Evolutionary conservation across 2,113 vertebrate genomes (phyloP), one percentile per base, ranked within the genome.

Genomic region (Pungitius pungitius): DNA sequence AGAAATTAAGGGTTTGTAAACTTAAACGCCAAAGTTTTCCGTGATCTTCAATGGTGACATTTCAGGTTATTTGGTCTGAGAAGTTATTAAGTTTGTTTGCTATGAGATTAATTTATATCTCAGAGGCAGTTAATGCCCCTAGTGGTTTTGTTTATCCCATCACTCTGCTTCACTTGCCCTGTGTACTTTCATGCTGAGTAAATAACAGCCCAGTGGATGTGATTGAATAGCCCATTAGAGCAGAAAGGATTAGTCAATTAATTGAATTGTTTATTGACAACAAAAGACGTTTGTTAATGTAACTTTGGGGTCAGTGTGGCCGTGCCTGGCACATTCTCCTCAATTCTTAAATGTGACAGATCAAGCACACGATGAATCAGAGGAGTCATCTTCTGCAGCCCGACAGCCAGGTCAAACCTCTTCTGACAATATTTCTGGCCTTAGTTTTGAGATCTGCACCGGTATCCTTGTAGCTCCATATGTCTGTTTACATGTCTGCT

Each of bases 231-330:
- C 30, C 20, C 49, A n/a, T 18, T 57, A 15, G 49, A 77, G 74
- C 33, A 35, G 30, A 79, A 78, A 57, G 30, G 54, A 76, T 81
- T 76, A 72, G 39, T 59, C 26, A 11, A 14, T 72, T 42, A 10
- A 62, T 30, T 33, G n/a, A 30, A 70, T 65, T 18, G 43, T 57
- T 49, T 13, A 58, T 10, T 77, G 33, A 49, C 37, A 35, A 20
- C 20, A 40, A 49, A 39, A 59, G 57, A 69, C 59, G 33, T 63
- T 1, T 20, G 8, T n/a, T 56, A 40, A 20, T 0, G 5, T 67
- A 14, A 33, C 13, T 9, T 26, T 55, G 13, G 6, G 5, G 8
- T 37, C 20, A 17, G 27, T 14, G 2, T 27, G 26, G 30, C 20
- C 15, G 26, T 30, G 39, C 33, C 42, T 33, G 13, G 8, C 9